Evolutionary conservation across 1,140 invertebrate genomes (phyloP).

Genomic region (Heterodera carotae): DNA sequence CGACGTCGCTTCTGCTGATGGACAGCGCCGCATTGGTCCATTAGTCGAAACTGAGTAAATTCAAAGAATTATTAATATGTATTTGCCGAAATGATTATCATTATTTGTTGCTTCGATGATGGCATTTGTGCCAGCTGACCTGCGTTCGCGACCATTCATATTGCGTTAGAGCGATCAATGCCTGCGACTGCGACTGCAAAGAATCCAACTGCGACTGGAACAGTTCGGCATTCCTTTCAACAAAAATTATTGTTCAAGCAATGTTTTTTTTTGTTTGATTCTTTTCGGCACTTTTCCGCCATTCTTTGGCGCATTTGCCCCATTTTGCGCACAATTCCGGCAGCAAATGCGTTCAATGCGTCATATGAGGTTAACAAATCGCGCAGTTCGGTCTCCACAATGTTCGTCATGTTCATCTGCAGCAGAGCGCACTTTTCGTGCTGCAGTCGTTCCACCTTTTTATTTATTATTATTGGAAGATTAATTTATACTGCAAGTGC

Average conservation of each 20-base stretch:
- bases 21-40: not conserved
- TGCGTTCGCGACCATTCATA: not conserved
- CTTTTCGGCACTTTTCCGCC: conserved; percentile 33
- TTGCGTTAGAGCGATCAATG: conserved; percentile 38
- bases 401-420: conserved; percentile 19
- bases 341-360: conserved; percentile 46
- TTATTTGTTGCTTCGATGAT: too few relatives aligned
- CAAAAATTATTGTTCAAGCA: not conserved
- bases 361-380: conserved; percentile 45
- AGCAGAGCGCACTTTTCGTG: conserved; percentile 47
- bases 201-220: conserved; percentile 33
- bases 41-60: too few relatives aligned
- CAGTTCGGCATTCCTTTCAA: conserved; percentile 1
- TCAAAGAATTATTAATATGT: too few relatives aligned
- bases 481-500: too few relatives aligned
- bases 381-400: not conserved
- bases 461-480: too few relatives aligned
- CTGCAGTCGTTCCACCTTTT: conserved; percentile 32
- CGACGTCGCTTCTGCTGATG: not conserved
- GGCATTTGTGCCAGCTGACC: not conserved
- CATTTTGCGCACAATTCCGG: conserved; percentile 46
- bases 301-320: conserved; percentile 33
- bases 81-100: too few relatives aligned
- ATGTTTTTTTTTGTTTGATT: conserved; percentile 29
- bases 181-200: conserved; percentile 36